phyloP scores from a whole-genome alignment of 1,140 invertebrate genomes.

The Drosophila sturtevanti region DNA sequence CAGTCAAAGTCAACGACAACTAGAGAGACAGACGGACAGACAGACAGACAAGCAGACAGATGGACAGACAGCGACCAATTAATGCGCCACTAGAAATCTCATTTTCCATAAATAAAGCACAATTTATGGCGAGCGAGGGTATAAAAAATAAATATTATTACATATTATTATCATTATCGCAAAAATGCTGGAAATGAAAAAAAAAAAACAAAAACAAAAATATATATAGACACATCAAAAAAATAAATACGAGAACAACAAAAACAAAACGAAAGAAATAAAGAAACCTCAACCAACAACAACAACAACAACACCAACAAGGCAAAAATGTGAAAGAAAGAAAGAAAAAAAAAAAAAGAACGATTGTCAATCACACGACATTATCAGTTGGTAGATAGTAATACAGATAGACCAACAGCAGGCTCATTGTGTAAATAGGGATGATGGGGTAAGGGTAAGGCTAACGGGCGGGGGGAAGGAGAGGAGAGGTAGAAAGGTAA shows the following conservation, averaged over 20 bases:
- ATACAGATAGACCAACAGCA: neutral
- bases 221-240: neutral
- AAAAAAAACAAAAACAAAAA: neutral
- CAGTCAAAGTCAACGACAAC: neutral
- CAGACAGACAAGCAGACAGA: neutral
- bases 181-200: constrained; percentile 2
- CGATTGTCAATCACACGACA: constrained; percentile 71
- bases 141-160: constrained; percentile 52
- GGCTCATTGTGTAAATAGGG: neutral
- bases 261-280: constrained; percentile 27
- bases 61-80: constrained; percentile 37
- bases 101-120: constrained; percentile 71
- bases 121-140: constrained; percentile 57
- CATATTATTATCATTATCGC: constrained; percentile 70
- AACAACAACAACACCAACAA: neutral
- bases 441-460: too few relatives aligned
- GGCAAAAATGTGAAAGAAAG: neutral
- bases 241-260: neutral
- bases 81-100: constrained; percentile 69
- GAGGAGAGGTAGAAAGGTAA: constrained; percentile 23
- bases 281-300: constrained; percentile 19
- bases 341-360: constrained; percentile 25
- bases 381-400: constrained; percentile 31
- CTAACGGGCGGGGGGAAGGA: too few relatives aligned
- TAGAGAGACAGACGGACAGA: constrained; percentile 4